Evolutionary conservation across 2,888 invertebrate species (phyloP).

Genomic region (Chrysotoxum bicinctum): DNA sequence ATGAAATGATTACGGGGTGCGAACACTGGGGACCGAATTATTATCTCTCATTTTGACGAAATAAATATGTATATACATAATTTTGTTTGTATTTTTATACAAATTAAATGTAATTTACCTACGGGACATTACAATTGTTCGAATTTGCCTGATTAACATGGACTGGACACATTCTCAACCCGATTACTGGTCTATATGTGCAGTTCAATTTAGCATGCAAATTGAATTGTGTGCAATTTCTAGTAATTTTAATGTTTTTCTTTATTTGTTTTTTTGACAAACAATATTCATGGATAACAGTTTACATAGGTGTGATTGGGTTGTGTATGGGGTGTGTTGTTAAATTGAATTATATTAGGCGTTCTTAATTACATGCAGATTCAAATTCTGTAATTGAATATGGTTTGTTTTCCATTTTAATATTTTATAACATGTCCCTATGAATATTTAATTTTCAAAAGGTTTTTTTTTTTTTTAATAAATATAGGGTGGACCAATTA

Average conservation of each 20-base stretch:
- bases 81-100: conserved; percentile 8
- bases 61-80: background rate
- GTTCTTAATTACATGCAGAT: conserved; percentile 60
- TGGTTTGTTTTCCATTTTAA: conserved; percentile 1
- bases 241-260: background rate
- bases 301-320: background rate
- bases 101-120: conserved; percentile 48
- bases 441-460: conserved; percentile 49
- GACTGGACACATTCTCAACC: conserved; percentile 13
- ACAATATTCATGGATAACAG: background rate
- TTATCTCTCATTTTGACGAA: background rate
- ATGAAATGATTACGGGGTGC: background rate
- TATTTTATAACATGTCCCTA: background rate
- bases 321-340: background rate
- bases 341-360: conserved; percentile 50
- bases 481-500: too few species aligned
- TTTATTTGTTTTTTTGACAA: background rate
- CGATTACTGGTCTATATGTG: conserved; percentile 13
- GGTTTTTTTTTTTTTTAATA: background rate
- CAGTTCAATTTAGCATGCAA: conserved; percentile 38
- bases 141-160: conserved; percentile 31
- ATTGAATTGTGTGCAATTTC: conserved; percentile 18
- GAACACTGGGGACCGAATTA: background rate
- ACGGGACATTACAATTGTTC: conserved; percentile 42
- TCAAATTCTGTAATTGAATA: conserved; percentile 51